Conservation (phyloP, 2,888 invertebrate genomes). For the Mamestra brassicae region DNA sequence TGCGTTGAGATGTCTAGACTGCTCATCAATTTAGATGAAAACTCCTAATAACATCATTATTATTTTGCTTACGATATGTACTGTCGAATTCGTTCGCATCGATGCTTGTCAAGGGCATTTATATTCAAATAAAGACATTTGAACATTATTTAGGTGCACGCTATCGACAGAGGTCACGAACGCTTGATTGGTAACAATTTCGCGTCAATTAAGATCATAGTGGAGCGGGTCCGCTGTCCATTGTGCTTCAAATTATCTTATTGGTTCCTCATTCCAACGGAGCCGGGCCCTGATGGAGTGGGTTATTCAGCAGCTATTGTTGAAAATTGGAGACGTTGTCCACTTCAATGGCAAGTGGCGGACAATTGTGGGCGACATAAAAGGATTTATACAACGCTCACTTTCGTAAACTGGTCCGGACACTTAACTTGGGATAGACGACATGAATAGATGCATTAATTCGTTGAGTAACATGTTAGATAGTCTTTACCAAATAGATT, state of each 20-base stretch:
- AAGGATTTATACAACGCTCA: slow-evolving; percentile 49
- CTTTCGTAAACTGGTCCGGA: slow-evolving; percentile 40
- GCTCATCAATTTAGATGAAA: slow-evolving; percentile 56
- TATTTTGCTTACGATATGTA: slow-evolving; percentile 37
- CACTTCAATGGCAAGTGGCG: slow-evolving; percentile 49
- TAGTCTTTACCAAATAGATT: not conserved
- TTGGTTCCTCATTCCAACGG: slow-evolving; percentile 85
- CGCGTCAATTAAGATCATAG: slow-evolving; percentile 84
- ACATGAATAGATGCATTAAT: slow-evolving; percentile 12
- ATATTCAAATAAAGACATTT: slow-evolving; percentile 61
- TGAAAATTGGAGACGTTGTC: slow-evolving; percentile 56
- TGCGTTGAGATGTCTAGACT: slow-evolving; percentile 60
- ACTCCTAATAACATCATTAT: slow-evolving; percentile 49
- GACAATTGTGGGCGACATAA: slow-evolving; percentile 54
- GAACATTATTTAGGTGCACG: slow-evolving; percentile 65
- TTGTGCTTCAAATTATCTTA: slow-evolving; percentile 85
- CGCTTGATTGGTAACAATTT: slow-evolving; percentile 88
- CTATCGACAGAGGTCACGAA: slow-evolving; percentile 77
- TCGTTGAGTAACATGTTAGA: slow-evolving; percentile 1
- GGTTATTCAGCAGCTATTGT: slow-evolving; percentile 63
- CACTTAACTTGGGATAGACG: slow-evolving; percentile 9
- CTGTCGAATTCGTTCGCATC: slow-evolving; percentile 22
- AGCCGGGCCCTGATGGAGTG: slow-evolving; percentile 57
- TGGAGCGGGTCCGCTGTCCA: slow-evolving; percentile 75
- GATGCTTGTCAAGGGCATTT: slow-evolving; percentile 57